Conservation (phyloP, 2,888 invertebrate species). For the Gastracanthus pulcherrimus region DNA sequence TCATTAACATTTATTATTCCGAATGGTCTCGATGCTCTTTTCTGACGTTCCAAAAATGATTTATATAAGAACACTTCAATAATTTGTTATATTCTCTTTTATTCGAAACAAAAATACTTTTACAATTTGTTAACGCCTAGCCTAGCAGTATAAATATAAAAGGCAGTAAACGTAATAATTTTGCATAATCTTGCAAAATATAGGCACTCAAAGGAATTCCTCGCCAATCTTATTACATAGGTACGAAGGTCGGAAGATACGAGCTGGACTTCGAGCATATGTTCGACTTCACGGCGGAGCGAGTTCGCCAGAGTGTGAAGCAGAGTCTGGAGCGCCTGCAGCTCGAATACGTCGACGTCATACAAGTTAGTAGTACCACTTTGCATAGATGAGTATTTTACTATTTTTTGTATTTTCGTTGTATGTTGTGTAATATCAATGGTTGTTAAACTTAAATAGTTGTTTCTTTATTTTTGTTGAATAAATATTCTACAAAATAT, state of each 20-base stretch:
- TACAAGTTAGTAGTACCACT: slow-evolving; percentile 84
- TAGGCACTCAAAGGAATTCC: slow-evolving; percentile 89
- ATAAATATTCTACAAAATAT: not conserved
- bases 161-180: not conserved
- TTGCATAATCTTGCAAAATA: not conserved
- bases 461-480: not conserved
- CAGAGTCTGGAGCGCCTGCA: slow-evolving; percentile 86
- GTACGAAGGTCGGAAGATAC: slow-evolving; percentile 95
- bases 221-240: slow-evolving; percentile 89
- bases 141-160: not conserved
- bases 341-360: slow-evolving; percentile 91
- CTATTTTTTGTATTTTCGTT: not conserved
- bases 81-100: not conserved
- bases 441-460: not conserved
- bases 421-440: not conserved
- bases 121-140: slow-evolving; percentile 12
- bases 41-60: not conserved
- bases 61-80: not conserved
- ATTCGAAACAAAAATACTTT: slow-evolving; percentile 20
- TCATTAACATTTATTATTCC: too few species aligned
- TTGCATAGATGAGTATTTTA: not conserved
- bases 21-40: too few species aligned
- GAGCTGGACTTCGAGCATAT: slow-evolving; percentile 83
- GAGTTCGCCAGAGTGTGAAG: slow-evolving; percentile 87
- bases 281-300: slow-evolving; percentile 92